Base-by-base conservation (phyloP, 2,797 vertebrate species). In the Galagoides demidoff region DNA sequence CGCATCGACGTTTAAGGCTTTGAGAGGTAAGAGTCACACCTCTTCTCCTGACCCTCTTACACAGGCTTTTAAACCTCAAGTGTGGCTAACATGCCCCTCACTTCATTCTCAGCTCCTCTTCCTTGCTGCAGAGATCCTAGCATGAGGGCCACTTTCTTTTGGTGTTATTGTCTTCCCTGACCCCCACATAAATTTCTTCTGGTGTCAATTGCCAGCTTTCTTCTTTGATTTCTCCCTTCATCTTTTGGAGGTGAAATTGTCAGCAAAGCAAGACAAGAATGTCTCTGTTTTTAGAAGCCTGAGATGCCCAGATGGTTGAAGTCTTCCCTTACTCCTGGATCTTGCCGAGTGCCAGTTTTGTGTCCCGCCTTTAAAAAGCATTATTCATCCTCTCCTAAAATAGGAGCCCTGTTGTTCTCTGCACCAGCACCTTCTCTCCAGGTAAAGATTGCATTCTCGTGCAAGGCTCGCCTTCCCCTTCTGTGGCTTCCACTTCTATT, bases 281-380 rank as follows among this genome's bases (percentile, higher is more conserved):
- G 70, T 86, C 59, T 91, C 92, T 81, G 70, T 89, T 96, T 97
- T 86, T 92, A 93, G 92, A 88, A 70, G 64, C 70, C 81, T n/a
- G 76, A 77, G 86, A 92, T 74, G 90, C 77, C 88, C 95, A 94
- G 88, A 93, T 84, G 85, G 96, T 37, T 45, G 49, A 82, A 39
- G 71, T 93, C 85, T 78, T 83, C 91, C 43, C 87, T 91, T 66
- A 66, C 79, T 89, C 87, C 87, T 91, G 79, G 63, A 79, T 59
- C 66, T 57, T 84, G 85, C 88, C 64, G 87, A 45, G 11, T 34
- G 85, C 74, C 92, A 86, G 90, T 89, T 93, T 81, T 76, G 74
- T 86, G 63, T 55, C 61, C 52, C 49, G 43, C 55, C 79, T 91
- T 88, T 87, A 71, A 68, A 90, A 90, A 88, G 83, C 16, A 64